Base-by-base conservation (phyloP, 1,140 invertebrate species). In the Magallana ariakensis region DNA sequence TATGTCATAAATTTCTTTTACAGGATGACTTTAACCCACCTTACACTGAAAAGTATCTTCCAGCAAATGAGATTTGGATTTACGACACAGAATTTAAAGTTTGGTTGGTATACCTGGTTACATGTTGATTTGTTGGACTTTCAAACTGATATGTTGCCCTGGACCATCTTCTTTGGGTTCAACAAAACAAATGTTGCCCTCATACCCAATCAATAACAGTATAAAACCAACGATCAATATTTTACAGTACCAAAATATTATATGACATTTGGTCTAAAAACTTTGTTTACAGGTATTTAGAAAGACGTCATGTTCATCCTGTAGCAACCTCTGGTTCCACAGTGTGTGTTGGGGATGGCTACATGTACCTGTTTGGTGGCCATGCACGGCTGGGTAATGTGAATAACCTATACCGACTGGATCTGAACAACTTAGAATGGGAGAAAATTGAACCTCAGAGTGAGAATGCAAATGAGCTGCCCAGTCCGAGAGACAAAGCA, bases 311-410 rank as follows among this genome's bases (percentile, higher is more conserved):
- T 15, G 11, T 66, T 13, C 53, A 56, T 19, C 95, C 95, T 15
- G 90, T 90, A 8, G 91, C 92, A 13, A 94, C 92, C 53, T 95
- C 95, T 19, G 95, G 95, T 6, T 92, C 94, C n/a, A 90, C 90
- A 80, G 94, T 91, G 54, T 89, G 93, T 70, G 66, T 95, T 0
- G 84, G 93, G 57, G 92, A 92, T 22, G 91, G 94, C 80, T 88
- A 90, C 82, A 87, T 95, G 54, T 95, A 95, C 87, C 90, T 95
- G 55, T 94, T 95, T 92, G 95, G 94, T 90, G 95, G 95, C 85
- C 92, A 93, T 86, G 90, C 86, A 19, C 62, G 88, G 15, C 22
- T 86, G 22, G 90, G 92, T 9, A 93, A 94, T 83, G 91, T 88
- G 11, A 95, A 94, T 90, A 84, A 90, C 1, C 85, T 95, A 9